Conservation (phyloP, 2,113 vertebrate genomes). For the Casuarius casuarius region DNA sequence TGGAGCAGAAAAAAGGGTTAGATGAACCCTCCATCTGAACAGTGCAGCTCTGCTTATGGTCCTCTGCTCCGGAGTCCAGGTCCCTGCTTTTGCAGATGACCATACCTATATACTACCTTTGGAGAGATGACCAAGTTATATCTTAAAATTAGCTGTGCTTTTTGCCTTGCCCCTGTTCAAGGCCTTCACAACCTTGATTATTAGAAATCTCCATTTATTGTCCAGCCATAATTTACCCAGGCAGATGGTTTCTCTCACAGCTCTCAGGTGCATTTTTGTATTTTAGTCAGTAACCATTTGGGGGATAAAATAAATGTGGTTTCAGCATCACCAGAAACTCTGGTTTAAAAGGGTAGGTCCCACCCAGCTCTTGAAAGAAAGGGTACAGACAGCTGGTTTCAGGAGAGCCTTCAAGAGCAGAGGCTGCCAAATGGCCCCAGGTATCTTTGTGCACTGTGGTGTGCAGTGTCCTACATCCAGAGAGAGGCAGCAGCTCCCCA, state of each 20-base stretch:
- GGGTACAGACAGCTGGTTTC: background rate
- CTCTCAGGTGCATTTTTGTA: background rate
- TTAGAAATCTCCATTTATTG: background rate
- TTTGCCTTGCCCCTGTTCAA: background rate
- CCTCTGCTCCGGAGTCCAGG: background rate
- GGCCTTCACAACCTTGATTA: background rate
- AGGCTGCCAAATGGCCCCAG: background rate
- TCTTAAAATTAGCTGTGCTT: background rate
- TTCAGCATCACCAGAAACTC: background rate
- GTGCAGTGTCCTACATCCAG: background rate
- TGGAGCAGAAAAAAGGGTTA: background rate
- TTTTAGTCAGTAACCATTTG: background rate
- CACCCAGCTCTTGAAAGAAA: background rate
- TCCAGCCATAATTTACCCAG: background rate
- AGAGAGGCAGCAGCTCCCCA: conserved; percentile 36
- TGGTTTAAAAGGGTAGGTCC: background rate
- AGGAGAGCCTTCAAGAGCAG: background rate
- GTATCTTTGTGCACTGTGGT: background rate
- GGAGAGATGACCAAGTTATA: background rate
- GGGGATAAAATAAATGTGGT: background rate
- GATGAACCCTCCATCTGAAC: background rate
- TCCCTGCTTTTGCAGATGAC: background rate
- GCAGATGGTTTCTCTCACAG: background rate
- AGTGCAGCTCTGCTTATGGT: background rate
- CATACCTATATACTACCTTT: too few species aligned